Conservation (phyloP, 2,888 invertebrate species). For the Troilus luridus region DNA sequence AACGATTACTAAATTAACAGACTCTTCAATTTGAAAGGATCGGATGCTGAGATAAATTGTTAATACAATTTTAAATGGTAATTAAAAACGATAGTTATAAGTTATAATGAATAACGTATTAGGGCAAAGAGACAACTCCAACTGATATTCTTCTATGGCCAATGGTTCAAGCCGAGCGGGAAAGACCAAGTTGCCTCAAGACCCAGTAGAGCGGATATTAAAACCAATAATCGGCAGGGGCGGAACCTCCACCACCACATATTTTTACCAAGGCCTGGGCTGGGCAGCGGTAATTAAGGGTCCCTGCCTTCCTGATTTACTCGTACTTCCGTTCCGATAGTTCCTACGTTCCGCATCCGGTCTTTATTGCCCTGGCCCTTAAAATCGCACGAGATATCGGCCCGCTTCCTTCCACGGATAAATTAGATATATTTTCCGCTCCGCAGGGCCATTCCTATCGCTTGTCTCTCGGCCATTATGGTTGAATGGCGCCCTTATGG, state of each 20-base stretch:
- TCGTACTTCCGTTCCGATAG: slow-evolving; percentile 47
- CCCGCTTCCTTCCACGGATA: not conserved
- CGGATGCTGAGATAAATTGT: too few relatives aligned
- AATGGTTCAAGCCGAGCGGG: not conserved
- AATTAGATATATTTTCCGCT: slow-evolving; percentile 48
- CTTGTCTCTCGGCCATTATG: slow-evolving; percentile 32
- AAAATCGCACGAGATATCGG: slow-evolving; percentile 36
- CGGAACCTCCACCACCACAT: slow-evolving; percentile 45
- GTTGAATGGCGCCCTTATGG: slow-evolving; percentile 7
- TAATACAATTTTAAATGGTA: not conserved
- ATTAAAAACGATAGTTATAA: not conserved
- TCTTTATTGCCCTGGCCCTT: slow-evolving; percentile 44
- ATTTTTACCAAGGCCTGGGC: slow-evolving; percentile 34
- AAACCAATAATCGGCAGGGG: slow-evolving; percentile 43
- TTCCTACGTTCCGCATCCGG: slow-evolving; percentile 49
- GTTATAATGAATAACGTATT: not conserved
- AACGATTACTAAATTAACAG: too few relatives aligned
- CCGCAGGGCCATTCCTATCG: slow-evolving; percentile 12
- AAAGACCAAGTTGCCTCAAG: not conserved
- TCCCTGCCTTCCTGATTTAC: slow-evolving; percentile 36
- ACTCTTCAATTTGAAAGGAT: too few relatives aligned
- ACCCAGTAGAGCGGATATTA: slow-evolving; percentile 41
- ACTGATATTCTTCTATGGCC: not conserved
- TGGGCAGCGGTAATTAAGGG: slow-evolving; percentile 49
- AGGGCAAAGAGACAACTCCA: not conserved